phyloP scores from a whole-genome alignment of 2,888 invertebrate genomes.

The Pseudanteris insignis region DNA sequence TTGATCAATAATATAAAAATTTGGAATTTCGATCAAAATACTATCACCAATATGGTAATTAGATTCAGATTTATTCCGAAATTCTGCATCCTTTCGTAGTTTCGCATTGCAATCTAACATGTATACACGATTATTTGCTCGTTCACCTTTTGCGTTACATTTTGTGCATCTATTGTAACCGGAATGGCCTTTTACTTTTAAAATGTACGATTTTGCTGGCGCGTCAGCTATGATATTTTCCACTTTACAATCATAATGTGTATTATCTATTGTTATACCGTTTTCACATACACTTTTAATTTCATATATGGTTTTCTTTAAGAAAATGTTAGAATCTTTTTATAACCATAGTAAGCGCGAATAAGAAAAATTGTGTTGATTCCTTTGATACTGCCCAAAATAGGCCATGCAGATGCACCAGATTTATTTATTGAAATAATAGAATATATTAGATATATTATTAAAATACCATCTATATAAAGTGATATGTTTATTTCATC shows the following conservation, averaged over 20 bases:
- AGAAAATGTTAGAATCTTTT: slow-evolving; percentile 31
- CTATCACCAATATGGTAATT: slow-evolving; percentile 1
- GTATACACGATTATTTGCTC: slow-evolving; percentile 26
- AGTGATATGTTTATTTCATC: too few species aligned
- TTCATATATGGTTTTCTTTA: slow-evolving; percentile 41
- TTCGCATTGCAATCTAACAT: slow-evolving; percentile 26
- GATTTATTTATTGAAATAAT: slow-evolving; percentile 45
- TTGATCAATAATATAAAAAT: slow-evolving; percentile 46
- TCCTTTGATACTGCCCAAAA: slow-evolving; percentile 39
- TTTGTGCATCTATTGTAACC: slow-evolving; percentile 47
- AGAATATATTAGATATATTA: too few species aligned
- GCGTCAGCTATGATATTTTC: slow-evolving; percentile 43
- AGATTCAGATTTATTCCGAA: slow-evolving; percentile 6
- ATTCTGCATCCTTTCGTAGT: slow-evolving; percentile 21
- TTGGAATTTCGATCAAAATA: slow-evolving; percentile 43
- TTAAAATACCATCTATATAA: too few species aligned
- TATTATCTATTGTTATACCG: slow-evolving; percentile 8
- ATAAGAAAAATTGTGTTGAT: slow-evolving; percentile 39
- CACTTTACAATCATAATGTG: slow-evolving; percentile 10
- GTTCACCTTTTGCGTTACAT: slow-evolving; percentile 39
- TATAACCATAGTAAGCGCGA: slow-evolving; percentile 44
- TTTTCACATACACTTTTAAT: slow-evolving; percentile 6
- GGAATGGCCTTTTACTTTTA: slow-evolving; percentile 42
- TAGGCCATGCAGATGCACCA: slow-evolving; percentile 45
- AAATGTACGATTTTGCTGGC: slow-evolving; percentile 43